These are phyloP conservation scores for Megaceryle torquata DNA, from an alignment of 2,113 vertebrate species.

Conservation along the genomic window DNA sequence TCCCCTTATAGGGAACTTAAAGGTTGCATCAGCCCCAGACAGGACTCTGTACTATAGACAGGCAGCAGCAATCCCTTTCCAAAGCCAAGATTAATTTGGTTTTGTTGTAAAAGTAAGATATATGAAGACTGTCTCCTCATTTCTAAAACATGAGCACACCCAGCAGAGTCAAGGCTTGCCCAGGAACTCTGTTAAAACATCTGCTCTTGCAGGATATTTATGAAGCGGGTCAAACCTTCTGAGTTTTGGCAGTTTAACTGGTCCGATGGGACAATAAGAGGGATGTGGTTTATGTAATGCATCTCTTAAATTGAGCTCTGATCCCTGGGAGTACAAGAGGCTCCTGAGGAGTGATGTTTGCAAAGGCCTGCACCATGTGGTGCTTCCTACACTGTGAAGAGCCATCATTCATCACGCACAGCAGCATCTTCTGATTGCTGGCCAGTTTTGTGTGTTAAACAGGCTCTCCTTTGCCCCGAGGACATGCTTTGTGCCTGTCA, in stretches of 20 bases:
- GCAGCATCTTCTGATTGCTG: not conserved
- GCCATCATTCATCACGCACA: not conserved
- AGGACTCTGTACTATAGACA: not conserved
- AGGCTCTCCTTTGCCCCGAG: not conserved
- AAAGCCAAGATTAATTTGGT: not conserved
- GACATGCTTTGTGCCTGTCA: not conserved
- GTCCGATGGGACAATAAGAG: not conserved
- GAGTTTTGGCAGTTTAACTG: not conserved
- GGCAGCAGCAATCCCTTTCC: not conserved
- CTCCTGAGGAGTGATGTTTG: not conserved
- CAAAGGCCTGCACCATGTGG: accelerated
- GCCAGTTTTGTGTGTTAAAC: not conserved
- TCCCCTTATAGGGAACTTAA: not conserved
- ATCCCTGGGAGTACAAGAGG: not conserved
- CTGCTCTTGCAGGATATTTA: not conserved
- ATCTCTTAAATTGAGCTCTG: not conserved
- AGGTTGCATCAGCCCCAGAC: not conserved
- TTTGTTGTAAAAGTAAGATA: not conserved
- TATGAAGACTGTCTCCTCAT: not conserved
- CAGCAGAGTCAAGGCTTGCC: not conserved
- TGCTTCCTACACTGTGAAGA: not conserved
- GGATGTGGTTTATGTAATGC: not conserved
- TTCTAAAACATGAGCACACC: not conserved
- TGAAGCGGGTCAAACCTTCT: not conserved
- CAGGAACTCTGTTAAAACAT: not conserved